Base-by-base conservation (phyloP, 1,140 invertebrate species). In the Archivesica marissinica region DNA sequence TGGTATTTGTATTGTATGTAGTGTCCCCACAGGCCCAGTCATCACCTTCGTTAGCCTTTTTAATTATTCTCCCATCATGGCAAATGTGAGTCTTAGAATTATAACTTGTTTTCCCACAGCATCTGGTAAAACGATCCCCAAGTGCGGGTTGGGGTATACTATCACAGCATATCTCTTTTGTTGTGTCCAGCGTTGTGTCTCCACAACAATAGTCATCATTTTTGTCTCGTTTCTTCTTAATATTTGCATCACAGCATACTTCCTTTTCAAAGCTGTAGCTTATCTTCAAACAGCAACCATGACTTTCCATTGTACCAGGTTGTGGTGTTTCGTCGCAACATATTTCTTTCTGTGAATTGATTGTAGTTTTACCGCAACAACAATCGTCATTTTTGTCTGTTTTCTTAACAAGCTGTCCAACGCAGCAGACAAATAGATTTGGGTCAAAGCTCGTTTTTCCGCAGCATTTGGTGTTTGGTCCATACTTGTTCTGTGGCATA, bases 281-380 rank as follows among this genome's bases (percentile, higher is more conserved):
- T 17, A 38, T 41, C n/a, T 64, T 77, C 41, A 50, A n/a, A 25
- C 82, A 85, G 56, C 82, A 85, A 13, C 50, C 44, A 44, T 85
- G 33, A 25, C 41, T 77, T 35, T 85, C 50, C 75, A 77, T 70
- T 20, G 33, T 85, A 20, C 75, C 75, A 54, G 56, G 72, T 54
- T 77, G 74, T 38, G 75, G 74, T 39, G 72, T 85, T 54, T 75
- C 61, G 20, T 70, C 72, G 28, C 82, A 85, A 23, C 82, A 85
- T 6, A 85, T 77, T 25, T 77, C 59, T 7, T 66, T 85, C n/a
- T 61, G n/a, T 28, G 82, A 68, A 50, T 85, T 85, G 13, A 77
- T 70, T 41, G 74, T 85, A n/a, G 56, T 75, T 33, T 77, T 78
- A 41, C 82, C 82, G 50, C 82, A 85, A 54, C 82, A 85, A 38